Base-by-base conservation (phyloP, 2,888 invertebrate genomes). In the Amphipoea oculea region DNA sequence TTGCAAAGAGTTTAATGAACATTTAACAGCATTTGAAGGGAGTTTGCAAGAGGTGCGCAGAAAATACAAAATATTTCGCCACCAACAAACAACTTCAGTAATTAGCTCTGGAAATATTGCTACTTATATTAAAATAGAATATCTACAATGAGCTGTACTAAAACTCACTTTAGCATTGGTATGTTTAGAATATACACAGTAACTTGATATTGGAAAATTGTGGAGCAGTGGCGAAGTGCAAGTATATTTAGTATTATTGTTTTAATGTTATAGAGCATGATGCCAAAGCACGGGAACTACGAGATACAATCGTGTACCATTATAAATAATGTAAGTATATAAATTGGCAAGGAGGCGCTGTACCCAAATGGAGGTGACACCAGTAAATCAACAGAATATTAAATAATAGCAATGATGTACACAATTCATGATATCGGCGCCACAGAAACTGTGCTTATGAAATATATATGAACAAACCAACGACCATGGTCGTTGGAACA, bases 321-420 rank as follows among this genome's bases (percentile, higher is more conserved):
- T 80, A 91, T 92, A 92, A 93, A 93, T 92, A 92, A 92, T 86
- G 87, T 82, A 86, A 88, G 86, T 78, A 79, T 72, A 89, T 90
- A 85, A 86, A 88, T 87, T 86, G 74, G 80, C 88, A 89, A 94
- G 92, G 92, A 94, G 93, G 90, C 82, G 82, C 83, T 82, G 68
- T 80, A 85, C 82, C 84, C 88, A 90, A 89, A 90, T 89, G 88
- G 9, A 86, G 87, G 83, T 74, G 88, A 85, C 84, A 85, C 83
- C 82, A 78, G 91, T 94, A 92, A 93, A 93, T 94, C 92, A 93
- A 89, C 78, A 78, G 81, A 87, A 90, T 89, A 91, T 89, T 91
- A 92, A 92, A 94, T 93, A 92, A 93, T 91, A 90, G 87, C 86
- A 92, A 90, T 90, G 92, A 90, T 90, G 91, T 93, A 94, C 94